Evolutionary conservation across 35 echinoderm and acorn worm genomes (phyloP).

Genomic region (Apostichopus parvimensis): DNA sequence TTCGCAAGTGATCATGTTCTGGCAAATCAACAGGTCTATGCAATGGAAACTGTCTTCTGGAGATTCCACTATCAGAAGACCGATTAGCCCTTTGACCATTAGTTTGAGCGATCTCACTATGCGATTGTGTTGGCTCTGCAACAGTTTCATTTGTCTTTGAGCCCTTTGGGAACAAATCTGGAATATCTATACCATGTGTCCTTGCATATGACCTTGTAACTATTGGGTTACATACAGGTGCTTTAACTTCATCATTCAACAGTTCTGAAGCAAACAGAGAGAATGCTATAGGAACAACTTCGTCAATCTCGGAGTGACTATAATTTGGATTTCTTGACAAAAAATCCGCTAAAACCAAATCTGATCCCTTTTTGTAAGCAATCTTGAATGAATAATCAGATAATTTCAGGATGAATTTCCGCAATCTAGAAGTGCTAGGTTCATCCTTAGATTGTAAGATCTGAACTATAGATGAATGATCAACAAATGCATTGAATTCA

Average conservation of each 20-base stretch:
- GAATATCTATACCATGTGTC: slow-evolving; percentile 28
- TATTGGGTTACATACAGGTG: not conserved
- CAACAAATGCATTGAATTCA: slow-evolving; percentile 60
- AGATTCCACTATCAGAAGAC: too few relatives aligned
- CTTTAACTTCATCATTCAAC: not conserved
- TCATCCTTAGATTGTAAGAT: slow-evolving; percentile 56
- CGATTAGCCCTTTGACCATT: not conserved
- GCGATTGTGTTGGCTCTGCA: not conserved
- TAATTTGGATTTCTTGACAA: not conserved
- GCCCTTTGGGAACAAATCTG: slow-evolving; percentile 6
- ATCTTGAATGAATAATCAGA: slow-evolving; percentile 52
- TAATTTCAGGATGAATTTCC: slow-evolving; percentile 5
- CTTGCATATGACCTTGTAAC: slow-evolving; percentile 42
- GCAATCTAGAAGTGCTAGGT: not conserved
- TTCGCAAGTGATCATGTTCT: not conserved
- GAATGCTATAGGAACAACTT: not conserved
- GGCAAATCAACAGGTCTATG: too few relatives aligned
- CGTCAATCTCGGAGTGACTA: slow-evolving; percentile 51
- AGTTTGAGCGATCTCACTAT: not conserved
- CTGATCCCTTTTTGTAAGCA: slow-evolving; percentile 63
- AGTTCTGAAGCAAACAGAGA: too few relatives aligned
- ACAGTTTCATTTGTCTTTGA: not conserved
- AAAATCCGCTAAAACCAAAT: slow-evolving; percentile 52
- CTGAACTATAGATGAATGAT: slow-evolving; percentile 49
- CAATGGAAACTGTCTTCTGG: too few relatives aligned